Evolutionary conservation across 2,797 vertebrate genomes (phyloP).

Genomic region (Pelochelys cantorii): DNA sequence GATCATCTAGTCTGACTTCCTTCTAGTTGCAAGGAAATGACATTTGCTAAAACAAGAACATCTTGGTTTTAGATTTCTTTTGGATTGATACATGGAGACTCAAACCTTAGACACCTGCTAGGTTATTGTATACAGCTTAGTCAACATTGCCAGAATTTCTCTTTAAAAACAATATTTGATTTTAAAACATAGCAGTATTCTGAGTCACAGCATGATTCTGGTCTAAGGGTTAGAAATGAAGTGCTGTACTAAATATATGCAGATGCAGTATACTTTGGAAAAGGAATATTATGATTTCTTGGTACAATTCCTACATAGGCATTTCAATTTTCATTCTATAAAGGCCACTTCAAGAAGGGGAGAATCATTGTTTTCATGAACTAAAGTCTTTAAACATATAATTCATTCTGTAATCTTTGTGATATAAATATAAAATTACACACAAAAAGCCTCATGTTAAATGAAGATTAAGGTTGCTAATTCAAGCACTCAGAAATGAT

Average conservation of each 20-base stretch:
- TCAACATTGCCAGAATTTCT: conserved; percentile 50
- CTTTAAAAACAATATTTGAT: conserved; percentile 65
- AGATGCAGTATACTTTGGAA: conserved; percentile 53
- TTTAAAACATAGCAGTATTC: conserved; percentile 66
- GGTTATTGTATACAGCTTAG: conserved; percentile 54
- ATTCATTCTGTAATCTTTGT: conserved; percentile 53
- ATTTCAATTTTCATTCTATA: conserved; percentile 57
- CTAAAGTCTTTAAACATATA: conserved; percentile 56
- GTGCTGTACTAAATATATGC: conserved; percentile 55
- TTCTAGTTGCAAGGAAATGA: neutral
- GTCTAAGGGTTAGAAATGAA: conserved; percentile 62
- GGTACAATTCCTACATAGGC: conserved; percentile 50
- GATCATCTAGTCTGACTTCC: neutral
- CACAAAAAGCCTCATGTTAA: neutral
- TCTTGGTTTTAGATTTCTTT: conserved; percentile 11
- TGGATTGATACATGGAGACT: conserved; percentile 33
- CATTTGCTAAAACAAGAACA: neutral
- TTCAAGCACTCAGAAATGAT: neutral
- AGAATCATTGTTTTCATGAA: conserved; percentile 62
- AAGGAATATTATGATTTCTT: conserved; percentile 60
- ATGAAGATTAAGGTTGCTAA: neutral
- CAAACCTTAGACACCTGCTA: conserved; percentile 60
- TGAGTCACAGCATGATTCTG: conserved; percentile 54
- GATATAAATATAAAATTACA: conserved; percentile 45
- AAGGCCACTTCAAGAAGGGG: conserved; percentile 59